Percentiles rank a stretch among this genome's conserved stretches.
These are phyloP conservation scores for Megaceryle alcyon DNA, from an alignment of 2,797 vertebrate species.

Conservation along the genomic window DNA sequence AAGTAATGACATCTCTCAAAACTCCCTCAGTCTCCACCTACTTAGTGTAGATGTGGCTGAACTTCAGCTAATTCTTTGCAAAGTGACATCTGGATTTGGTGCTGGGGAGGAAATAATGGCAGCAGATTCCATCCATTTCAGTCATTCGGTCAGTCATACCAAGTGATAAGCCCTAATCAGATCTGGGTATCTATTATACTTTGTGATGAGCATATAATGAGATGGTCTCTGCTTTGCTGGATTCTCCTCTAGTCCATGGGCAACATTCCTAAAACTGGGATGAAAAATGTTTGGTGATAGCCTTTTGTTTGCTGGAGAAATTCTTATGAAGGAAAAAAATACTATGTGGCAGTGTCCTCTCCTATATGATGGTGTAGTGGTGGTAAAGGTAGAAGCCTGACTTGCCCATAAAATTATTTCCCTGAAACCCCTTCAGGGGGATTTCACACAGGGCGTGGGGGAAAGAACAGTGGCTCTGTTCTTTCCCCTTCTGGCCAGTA, in stretches of 20 bases:
- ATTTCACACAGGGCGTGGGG: neutral
- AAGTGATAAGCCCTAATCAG: neutral
- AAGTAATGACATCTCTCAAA: neutral
- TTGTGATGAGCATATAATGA: neutral
- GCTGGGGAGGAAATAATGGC: neutral
- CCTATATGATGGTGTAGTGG: neutral
- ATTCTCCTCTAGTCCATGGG: neutral
- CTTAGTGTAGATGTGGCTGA: neutral
- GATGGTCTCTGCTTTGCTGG: neutral
- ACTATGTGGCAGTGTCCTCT: neutral
- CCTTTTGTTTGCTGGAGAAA: neutral
- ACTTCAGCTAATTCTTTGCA: slow-evolving; percentile 13
- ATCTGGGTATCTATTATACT: neutral
- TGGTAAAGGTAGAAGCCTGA: neutral
- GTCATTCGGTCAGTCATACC: neutral
- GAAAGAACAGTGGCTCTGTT: neutral
- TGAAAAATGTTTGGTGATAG: neutral
- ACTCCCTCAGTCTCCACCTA: neutral
- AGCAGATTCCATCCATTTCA: neutral
- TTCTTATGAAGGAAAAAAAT: neutral
- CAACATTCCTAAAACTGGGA: neutral
- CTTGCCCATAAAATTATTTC: neutral
- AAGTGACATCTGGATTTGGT: neutral
- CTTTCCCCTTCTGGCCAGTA: neutral
- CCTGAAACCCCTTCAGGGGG: neutral